Conservation (phyloP, 2,113 vertebrate species). For the Nesogale talazaci region DNA sequence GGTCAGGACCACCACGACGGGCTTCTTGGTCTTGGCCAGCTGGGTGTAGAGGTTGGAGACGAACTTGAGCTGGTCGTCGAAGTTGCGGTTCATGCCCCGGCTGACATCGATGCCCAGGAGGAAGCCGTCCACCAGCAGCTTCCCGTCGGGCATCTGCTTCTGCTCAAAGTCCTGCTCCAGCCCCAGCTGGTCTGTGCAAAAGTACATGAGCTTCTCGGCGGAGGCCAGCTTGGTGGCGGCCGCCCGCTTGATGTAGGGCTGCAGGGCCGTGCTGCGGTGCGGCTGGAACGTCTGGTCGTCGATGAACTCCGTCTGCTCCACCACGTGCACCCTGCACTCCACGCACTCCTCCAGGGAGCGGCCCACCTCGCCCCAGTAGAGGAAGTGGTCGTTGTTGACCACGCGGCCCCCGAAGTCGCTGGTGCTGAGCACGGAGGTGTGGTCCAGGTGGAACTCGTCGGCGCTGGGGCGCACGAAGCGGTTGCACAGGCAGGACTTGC, state of each 20-base stretch:
- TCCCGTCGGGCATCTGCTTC: conserved; percentile 99
- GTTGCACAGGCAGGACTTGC: conserved; percentile 98
- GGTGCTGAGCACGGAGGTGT: conserved; percentile 98
- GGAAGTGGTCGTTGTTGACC: conserved; percentile 99
- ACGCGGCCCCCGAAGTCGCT: conserved; percentile 98
- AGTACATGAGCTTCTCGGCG: conserved; percentile 99
- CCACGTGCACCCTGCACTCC: conserved; percentile 94
- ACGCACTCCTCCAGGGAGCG: conserved; percentile 93
- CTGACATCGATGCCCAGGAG: conserved; percentile 96
- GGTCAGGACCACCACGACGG: conserved; percentile 94
- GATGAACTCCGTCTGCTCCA: conserved; percentile 99
- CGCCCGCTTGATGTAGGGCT: conserved; percentile 97
- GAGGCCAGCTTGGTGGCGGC: conserved; percentile 96
- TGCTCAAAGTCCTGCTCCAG: conserved; percentile 99
- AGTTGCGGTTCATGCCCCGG: conserved; percentile 97
- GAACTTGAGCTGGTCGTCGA: conserved; percentile 98
- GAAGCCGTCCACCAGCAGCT: conserved; percentile 95
- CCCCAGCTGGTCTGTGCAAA: conserved; percentile 98
- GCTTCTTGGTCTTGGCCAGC: conserved; percentile 96
- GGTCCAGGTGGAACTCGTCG: conserved; percentile 96
- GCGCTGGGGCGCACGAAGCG: conserved; percentile 96
- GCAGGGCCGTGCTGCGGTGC: conserved; percentile 96
- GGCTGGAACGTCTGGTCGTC: conserved; percentile 99
- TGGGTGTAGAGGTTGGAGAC: conserved; percentile 96
- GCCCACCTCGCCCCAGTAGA: conserved; percentile 97